phyloP scores from a whole-genome alignment of 1,140 invertebrate species.

The Trachymyrmex septentrionalis region DNA sequence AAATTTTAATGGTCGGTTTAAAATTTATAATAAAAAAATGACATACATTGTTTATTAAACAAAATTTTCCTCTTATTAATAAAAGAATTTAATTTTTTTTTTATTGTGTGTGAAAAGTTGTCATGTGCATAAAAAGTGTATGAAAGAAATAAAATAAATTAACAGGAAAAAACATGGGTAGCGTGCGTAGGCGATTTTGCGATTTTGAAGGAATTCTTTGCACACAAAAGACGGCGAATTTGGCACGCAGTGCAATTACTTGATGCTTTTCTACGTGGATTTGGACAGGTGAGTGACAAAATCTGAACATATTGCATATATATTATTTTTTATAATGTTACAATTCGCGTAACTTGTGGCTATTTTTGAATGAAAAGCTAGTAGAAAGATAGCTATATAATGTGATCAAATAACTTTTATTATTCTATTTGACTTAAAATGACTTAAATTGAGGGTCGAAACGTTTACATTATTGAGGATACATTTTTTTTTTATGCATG shows the following conservation, averaged over 20 bases:
- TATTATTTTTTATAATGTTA: neutral
- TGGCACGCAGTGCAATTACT: conserved; percentile 80
- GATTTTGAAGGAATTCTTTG: conserved; percentile 78
- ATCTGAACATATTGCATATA: neutral
- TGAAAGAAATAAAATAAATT: conserved; percentile 35
- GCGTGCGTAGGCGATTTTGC: conserved; percentile 83
- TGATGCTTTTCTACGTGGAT: conserved; percentile 83
- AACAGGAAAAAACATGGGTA: conserved; percentile 72
- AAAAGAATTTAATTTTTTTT: neutral
- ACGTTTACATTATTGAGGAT: no score
- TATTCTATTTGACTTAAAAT: no score
- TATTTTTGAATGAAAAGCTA: neutral
- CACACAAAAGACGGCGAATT: conserved; percentile 71
- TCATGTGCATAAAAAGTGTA: neutral
- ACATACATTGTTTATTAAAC: neutral
- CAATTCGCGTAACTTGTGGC: neutral
- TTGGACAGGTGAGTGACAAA: conserved; percentile 82
- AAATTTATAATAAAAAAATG: neutral
- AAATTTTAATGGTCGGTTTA: neutral
- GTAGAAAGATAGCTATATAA: neutral
- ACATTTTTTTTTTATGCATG: no score
- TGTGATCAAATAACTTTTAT: no score
- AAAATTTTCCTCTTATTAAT: no score
- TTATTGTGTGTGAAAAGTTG: neutral
- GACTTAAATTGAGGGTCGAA: no score